Evolutionary conservation across 2,888 invertebrate genomes (phyloP), one percentile per base, ranked within the genome.

Genomic region (Parnassius apollo): DNA sequence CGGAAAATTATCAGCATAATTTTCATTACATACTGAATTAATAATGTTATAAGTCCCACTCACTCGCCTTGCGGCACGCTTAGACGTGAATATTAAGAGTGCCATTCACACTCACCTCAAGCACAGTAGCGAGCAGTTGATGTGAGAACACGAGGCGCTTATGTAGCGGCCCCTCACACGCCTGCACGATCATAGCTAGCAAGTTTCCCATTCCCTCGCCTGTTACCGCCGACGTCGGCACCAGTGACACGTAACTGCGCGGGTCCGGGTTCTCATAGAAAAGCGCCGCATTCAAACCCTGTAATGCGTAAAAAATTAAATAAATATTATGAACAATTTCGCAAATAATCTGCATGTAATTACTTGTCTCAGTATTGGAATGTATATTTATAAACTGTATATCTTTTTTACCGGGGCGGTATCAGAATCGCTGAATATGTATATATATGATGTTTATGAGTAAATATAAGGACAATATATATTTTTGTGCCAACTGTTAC

Each of bases 181-280:
- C 96, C 72, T 98, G 96, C 57, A 98, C 96, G 69, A 99, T 97
- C 76, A 99, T 94, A 22, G 97, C 96, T 72, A 99, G 93, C 59
- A 99, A 89, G 89, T 99, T 99, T 59, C 99, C 99, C 98, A 99
- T 98, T 51, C 98, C 99, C 82, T 99, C 99, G 22, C 99, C 99
- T 0, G 98, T 96, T 69, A 98, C 97, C 0, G 99, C 99, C 64
- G 99, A 99, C 0, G 99, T 99, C 0, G 99, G 99, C 11, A 99
- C 96, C 77, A 99, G 91, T 0, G 98, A 98, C 51, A 99, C 96
- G 81, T 99, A 99, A 55, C 96, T 96, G 62, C 97, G 95, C 0
- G 96, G 95, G 85, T 99, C 98, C 0, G 97, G 97, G 91, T 99
- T 99, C 74, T 99, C 98, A 85, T 97, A 98, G 90, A 97, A 99